Conservation (phyloP, 2,113 vertebrate genomes). For the Butastur rufipennis region DNA sequence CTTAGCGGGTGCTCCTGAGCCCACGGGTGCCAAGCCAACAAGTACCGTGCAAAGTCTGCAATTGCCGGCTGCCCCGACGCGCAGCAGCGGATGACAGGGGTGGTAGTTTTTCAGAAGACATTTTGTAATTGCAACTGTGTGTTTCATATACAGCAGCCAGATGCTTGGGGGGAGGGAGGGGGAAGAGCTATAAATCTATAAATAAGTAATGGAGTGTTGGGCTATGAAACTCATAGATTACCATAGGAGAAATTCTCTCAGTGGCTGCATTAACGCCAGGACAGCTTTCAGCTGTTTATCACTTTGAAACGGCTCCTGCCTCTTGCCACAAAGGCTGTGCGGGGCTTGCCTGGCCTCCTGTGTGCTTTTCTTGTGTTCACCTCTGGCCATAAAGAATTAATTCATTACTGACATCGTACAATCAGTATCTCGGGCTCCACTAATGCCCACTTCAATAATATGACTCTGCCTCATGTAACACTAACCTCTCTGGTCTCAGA, state of each 20-base stretch:
- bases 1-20: neutral
- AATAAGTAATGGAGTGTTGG: slow-evolving; percentile 12
- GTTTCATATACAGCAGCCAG: neutral
- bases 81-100: neutral
- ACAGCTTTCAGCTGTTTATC: neutral
- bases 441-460: neutral
- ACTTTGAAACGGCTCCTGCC: neutral
- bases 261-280: neutral
- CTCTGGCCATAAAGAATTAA: neutral
- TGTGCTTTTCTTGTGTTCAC: neutral
- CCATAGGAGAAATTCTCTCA: neutral
- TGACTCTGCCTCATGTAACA: neutral
- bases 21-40: neutral
- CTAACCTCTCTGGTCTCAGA: neutral
- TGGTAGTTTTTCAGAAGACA: neutral
- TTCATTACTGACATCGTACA: neutral
- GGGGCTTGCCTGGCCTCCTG: neutral
- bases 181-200: neutral
- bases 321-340: neutral
- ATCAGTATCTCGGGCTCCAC: neutral
- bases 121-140: neutral
- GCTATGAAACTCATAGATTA: slow-evolving; percentile 24
- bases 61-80: rapidly evolving
- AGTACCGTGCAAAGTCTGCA: no score
- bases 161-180: neutral